phyloP scores from a whole-genome alignment of 2,888 invertebrate genomes.

The Hirudinaria manillensis region DNA sequence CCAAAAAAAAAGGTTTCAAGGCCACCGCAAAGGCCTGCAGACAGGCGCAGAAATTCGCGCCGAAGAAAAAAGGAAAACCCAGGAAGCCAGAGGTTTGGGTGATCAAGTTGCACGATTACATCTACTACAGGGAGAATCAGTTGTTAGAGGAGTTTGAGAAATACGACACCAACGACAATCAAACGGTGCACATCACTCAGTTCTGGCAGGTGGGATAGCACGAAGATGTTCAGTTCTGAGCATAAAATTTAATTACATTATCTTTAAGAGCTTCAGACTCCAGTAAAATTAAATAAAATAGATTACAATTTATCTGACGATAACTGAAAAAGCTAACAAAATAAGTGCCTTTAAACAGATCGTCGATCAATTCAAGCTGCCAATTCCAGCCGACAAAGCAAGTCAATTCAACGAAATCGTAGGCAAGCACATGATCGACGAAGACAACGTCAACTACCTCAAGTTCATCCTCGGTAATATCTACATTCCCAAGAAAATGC shows the following conservation, averaged over 20 bases:
- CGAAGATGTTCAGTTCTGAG: slow-evolving; percentile 42
- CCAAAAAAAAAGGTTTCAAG: slow-evolving; percentile 52
- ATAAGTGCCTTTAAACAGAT: slow-evolving; percentile 15
- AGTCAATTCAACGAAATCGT: slow-evolving; percentile 44
- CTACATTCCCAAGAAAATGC: slow-evolving; percentile 53
- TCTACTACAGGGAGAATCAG: slow-evolving; percentile 43
- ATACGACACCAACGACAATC: slow-evolving; percentile 48
- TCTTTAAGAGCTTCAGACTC: no score
- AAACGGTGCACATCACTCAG: slow-evolving; percentile 45
- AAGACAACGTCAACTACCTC: slow-evolving; percentile 46
- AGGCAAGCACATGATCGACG: slow-evolving; percentile 10
- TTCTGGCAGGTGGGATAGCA: slow-evolving; percentile 48
- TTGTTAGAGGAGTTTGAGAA: slow-evolving; percentile 47
- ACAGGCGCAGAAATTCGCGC: slow-evolving; percentile 50
- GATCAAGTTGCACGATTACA: slow-evolving; percentile 51
- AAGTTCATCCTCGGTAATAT: slow-evolving; percentile 53
- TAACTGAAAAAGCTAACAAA: no score
- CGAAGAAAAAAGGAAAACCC: slow-evolving; percentile 21
- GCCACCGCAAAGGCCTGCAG: slow-evolving; percentile 51
- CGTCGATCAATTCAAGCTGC: slow-evolving; percentile 16
- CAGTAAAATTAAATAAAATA: no score
- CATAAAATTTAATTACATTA: no score
- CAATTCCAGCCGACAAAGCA: slow-evolving; percentile 16
- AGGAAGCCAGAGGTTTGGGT: slow-evolving; percentile 42
- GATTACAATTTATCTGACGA: no score